Evolutionary conservation across 1,140 invertebrate genomes (phyloP), one percentile per base, ranked within the genome.

Genomic region (Cotesia vestalis): DNA sequence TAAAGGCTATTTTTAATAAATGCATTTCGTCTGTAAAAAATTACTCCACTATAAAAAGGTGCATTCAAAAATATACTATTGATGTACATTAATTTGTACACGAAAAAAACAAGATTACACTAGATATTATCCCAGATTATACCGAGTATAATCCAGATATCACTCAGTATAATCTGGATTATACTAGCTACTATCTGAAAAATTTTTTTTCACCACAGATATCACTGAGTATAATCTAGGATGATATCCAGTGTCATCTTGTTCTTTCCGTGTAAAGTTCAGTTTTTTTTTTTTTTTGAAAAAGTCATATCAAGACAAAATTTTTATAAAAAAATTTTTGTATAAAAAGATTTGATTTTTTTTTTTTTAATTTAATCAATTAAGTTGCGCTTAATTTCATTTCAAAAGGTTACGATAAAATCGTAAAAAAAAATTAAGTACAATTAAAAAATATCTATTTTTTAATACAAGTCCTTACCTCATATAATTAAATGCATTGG

Each of bases 401-500:
- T 66, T 52, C 20, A 66, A 66, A 52, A 66, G 40, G 40, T 66
- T 66, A 51, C 4, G n/a, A 66, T 36, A 8, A 52, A 66, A 53
- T 14, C 36, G 55, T n/a, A 59, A 73, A 72, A 68, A 61, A 55
- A 69, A 55, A 73, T 55, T 60, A 69, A 66, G 64, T 69, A 55
- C 17, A 70, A 71, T 71, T 59, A 6, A 46, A 46, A 46, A 46
- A 46, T 46, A 46, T 55, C n/a, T 55, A 55, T n/a, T 55, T 55
- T 55, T 55, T 5, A 55, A 17, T 14, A 4, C 6, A 55, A 55
- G 52, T 17, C 4, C 12, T 55, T 55, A 17, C 2, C 52, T 78
- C 77, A 69, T 72, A 69, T 66, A 27, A 40, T 77, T 75, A 69
- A 73, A 75, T 71, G 73, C 71, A 62, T 66, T 67, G 67, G 66